Conservation (phyloP, 2,113 vertebrate species). For the Hippocampus barbouri region DNA sequence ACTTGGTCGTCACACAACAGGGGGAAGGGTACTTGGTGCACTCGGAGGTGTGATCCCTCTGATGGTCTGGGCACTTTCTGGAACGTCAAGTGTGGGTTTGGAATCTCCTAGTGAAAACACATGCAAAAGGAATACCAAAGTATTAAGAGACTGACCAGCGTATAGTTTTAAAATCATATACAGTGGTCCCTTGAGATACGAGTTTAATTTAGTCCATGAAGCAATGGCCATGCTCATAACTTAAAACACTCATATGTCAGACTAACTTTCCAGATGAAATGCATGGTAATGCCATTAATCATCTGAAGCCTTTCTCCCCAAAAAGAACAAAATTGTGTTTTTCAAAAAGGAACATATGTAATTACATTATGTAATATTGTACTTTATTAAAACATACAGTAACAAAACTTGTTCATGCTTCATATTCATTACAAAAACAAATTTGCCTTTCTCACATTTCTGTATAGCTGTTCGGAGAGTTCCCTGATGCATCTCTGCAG, state of each 20-base stretch:
- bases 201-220: neutral
- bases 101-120: conserved; percentile 81
- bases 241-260: neutral
- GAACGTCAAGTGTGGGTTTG: conserved; percentile 96
- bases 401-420: too few relatives aligned
- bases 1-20: conserved; percentile 80
- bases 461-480: conserved; percentile 91
- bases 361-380: neutral
- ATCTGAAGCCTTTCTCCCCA: neutral
- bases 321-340: neutral
- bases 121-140: conserved; percentile 1
- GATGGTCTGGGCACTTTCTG: conserved; percentile 96
- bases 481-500: conserved; percentile 88
- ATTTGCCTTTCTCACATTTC: conserved; percentile 79
- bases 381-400: neutral
- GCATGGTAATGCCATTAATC: neutral
- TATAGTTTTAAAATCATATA: neutral
- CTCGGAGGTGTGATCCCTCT: conserved; percentile 93
- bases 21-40: conserved; percentile 92
- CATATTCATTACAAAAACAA: neutral
- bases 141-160: neutral
- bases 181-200: neutral
- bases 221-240: neutral
- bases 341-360: neutral
- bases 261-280: neutral